Conservation (phyloP, 1,140 invertebrate genomes). For the Pentalonia nigronervosa region DNA sequence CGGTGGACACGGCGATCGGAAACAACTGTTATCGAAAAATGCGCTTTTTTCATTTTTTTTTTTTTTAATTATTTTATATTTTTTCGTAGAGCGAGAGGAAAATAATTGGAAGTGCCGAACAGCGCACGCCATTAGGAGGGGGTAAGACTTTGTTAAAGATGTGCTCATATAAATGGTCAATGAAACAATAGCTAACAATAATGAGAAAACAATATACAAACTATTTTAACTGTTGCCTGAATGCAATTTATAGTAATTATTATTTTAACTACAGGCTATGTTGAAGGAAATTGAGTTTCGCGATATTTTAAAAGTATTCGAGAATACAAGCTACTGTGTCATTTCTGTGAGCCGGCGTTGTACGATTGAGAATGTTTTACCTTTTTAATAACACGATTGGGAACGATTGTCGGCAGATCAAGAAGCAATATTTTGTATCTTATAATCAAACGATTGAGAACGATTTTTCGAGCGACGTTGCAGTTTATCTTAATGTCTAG, state of each 20-base stretch:
- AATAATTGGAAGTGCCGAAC: background rate
- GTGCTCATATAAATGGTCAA: too few relatives aligned
- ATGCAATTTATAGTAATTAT: background rate
- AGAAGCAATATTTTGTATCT: too few relatives aligned
- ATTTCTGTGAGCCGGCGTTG: too few relatives aligned
- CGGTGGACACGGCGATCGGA: background rate
- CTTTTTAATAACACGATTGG: too few relatives aligned
- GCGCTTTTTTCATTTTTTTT: background rate
- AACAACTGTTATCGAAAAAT: background rate
- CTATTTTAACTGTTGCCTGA: background rate
- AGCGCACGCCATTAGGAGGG: background rate
- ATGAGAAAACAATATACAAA: background rate
- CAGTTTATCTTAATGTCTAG: too few relatives aligned
- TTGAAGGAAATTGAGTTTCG: background rate
- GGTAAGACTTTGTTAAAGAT: background rate
- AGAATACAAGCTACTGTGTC: background rate
- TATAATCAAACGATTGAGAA: too few relatives aligned
- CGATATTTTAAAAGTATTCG: background rate
- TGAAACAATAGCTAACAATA: too few relatives aligned
- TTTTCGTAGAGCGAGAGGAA: background rate
- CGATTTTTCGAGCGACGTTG: too few relatives aligned
- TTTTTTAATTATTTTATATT: background rate
- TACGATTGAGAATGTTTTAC: too few relatives aligned
- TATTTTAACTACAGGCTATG: background rate
- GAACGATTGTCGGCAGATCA: too few relatives aligned